A percentile compares a stretch with the other conserved stretches of the same genome.
phyloP scores from a whole-genome alignment of 2,113 vertebrate species.

The Planiliza haematocheilus region DNA sequence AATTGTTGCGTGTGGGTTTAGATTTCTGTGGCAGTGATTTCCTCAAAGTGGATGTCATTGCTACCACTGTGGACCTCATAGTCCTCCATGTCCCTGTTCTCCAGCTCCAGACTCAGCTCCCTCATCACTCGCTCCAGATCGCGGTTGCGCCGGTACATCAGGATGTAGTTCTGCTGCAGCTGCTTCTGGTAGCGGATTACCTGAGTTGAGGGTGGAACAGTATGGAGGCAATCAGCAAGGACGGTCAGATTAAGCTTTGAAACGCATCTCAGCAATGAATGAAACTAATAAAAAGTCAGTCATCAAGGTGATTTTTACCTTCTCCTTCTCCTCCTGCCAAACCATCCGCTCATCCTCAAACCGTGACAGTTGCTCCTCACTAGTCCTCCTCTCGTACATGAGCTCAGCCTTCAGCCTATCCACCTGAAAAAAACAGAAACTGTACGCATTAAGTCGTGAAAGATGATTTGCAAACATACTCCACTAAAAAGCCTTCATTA shows the following conservation, averaged over 20 bases:
- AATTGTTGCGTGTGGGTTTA: conserved; percentile 62
- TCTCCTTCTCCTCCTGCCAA: conserved; percentile 97
- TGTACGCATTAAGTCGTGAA: too few species aligned
- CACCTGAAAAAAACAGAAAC: conserved; percentile 66
- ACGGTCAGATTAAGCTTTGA: conserved; percentile 9
- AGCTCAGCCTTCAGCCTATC: conserved; percentile 90
- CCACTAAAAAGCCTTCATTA: not conserved
- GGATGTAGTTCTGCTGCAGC: conserved; percentile 98
- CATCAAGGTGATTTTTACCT: conserved; percentile 62
- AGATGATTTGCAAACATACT: not conserved
- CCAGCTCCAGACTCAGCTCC: conserved; percentile 92
- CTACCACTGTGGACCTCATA: conserved; percentile 84
- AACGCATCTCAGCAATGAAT: not conserved
- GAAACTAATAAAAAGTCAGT: not conserved
- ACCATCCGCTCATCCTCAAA: conserved; percentile 92
- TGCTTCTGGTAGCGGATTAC: conserved; percentile 99
- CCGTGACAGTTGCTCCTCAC: conserved; percentile 89
- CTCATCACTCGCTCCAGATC: conserved; percentile 94
- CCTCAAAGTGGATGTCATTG: conserved; percentile 89
- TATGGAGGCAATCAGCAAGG: not conserved
- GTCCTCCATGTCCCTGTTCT: conserved; percentile 89
- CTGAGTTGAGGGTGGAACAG: conserved; percentile 30
- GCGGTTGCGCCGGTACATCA: conserved; percentile 97
- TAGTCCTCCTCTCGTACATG: conserved; percentile 85
- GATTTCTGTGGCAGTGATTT: conserved; percentile 93